Evolutionary conservation across 2,888 invertebrate genomes (phyloP).

Genomic region (Listrodromus nycthemerus): DNA sequence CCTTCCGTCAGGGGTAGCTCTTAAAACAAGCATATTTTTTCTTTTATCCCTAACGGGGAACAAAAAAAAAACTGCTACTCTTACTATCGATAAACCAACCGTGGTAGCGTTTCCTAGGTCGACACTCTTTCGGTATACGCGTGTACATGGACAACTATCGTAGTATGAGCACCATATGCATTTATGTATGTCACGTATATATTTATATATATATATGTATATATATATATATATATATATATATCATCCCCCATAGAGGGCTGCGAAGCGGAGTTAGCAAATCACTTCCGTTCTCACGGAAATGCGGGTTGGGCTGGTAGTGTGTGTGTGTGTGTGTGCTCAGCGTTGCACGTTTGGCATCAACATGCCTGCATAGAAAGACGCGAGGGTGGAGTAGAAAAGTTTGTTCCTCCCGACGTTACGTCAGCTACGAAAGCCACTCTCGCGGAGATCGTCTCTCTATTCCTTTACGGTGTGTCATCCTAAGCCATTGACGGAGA

Average conservation of each 20-base stretch:
- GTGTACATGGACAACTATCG: slow-evolving; percentile 22
- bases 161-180: slow-evolving; percentile 27
- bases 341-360: slow-evolving; percentile 2
- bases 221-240: background rate
- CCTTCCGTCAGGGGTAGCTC: slow-evolving; percentile 53
- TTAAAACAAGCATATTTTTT: slow-evolving; percentile 36
- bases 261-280: slow-evolving; percentile 57
- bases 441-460: slow-evolving; percentile 25
- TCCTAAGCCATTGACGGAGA: slow-evolving; percentile 42
- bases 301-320: slow-evolving; percentile 44
- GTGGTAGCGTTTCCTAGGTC: slow-evolving; percentile 29
- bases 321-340: background rate
- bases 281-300: slow-evolving; percentile 67
- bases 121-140: background rate
- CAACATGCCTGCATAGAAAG: slow-evolving; percentile 14
- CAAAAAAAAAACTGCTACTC: slow-evolving; percentile 42
- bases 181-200: slow-evolving; percentile 47
- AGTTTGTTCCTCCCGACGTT: slow-evolving; percentile 37
- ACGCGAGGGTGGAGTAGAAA: slow-evolving; percentile 24
- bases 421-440: slow-evolving; percentile 39
- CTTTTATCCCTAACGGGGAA: background rate
- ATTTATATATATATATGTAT: too few relatives aligned
- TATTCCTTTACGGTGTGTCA: slow-evolving; percentile 46
- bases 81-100: slow-evolving; percentile 50
- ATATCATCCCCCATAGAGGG: slow-evolving; percentile 31